A percentile compares a stretch with the other conserved stretches of the same genome.
Evolutionary conservation across 1,140 invertebrate genomes (phyloP).

Genomic region (Leptinotarsa lineolata): DNA sequence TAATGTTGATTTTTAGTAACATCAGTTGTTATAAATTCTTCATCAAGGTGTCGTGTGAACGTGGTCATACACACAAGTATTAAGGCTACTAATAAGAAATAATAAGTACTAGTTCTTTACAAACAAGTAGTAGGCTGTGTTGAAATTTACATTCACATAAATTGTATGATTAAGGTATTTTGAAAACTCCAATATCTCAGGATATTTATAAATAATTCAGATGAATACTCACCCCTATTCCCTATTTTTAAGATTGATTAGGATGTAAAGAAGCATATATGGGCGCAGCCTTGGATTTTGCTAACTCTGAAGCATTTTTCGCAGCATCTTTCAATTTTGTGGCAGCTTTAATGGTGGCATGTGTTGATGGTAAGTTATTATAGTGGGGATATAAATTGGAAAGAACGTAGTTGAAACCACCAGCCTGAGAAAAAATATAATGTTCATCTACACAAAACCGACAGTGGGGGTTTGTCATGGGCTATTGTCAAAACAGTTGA

Average conservation of each 20-base stretch:
- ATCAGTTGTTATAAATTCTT: no score
- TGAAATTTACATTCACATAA: no score
- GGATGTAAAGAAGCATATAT: slow-evolving; percentile 63
- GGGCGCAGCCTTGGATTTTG: slow-evolving; percentile 70
- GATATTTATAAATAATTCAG: background rate
- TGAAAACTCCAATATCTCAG: no score
- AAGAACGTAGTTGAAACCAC: slow-evolving; percentile 83
- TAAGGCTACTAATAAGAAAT: no score
- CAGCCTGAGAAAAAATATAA: slow-evolving; percentile 54
- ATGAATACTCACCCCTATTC: background rate
- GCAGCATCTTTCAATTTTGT: slow-evolving; percentile 68
- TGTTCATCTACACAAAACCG: background rate
- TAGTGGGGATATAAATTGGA: slow-evolving; percentile 69
- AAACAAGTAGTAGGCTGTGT: no score
- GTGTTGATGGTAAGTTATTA: slow-evolving; percentile 56
- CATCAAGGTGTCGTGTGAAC: no score
- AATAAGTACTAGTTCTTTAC: no score
- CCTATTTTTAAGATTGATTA: slow-evolving; percentile 57
- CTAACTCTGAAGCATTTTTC: slow-evolving; percentile 75
- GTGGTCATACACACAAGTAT: no score
- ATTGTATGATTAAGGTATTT: no score
- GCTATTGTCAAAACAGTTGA: no score
- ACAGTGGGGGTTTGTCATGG: background rate
- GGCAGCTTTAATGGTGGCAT: slow-evolving; percentile 52
- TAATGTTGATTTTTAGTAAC: no score